phyloP scores from a whole-genome alignment of 2,888 invertebrate species.

The Silvanus unidentatus region DNA sequence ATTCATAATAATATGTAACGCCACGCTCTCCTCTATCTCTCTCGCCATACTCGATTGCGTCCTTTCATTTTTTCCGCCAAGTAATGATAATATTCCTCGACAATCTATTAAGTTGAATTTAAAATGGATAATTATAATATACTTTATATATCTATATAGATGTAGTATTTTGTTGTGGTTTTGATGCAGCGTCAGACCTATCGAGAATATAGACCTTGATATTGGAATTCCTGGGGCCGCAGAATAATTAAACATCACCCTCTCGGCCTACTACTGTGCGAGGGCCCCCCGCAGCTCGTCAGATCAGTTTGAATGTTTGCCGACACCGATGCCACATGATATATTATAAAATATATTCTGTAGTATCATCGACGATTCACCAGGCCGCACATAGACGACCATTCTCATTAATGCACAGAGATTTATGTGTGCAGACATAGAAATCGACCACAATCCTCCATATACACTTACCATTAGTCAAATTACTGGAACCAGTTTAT shows the following conservation, averaged over 20 bases:
- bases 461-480: no score
- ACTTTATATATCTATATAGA: constrained; percentile 4
- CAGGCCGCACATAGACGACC: no score
- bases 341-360: constrained; percentile 1
- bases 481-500: no score
- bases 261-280: constrained; percentile 27
- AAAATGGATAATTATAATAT: no score
- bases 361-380: background rate
- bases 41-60: no score
- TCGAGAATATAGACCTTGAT: constrained; percentile 27
- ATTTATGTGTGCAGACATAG: no score
- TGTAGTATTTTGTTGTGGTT: constrained; percentile 4
- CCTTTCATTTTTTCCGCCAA: no score
- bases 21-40: no score
- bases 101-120: no score
- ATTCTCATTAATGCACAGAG: constrained; percentile 2
- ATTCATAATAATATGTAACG: no score
- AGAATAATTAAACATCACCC: constrained; percentile 34
- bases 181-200: constrained; percentile 1
- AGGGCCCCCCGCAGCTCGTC: constrained; percentile 24
- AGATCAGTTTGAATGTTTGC: constrained; percentile 9
- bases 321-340: constrained; percentile 7
- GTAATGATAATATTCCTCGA: no score
- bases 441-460: no score
- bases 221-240: constrained; percentile 36